These are phyloP conservation scores for Enteromius treurensis DNA, from an alignment of 2,797 vertebrate genomes.

Conservation along the genomic window DNA sequence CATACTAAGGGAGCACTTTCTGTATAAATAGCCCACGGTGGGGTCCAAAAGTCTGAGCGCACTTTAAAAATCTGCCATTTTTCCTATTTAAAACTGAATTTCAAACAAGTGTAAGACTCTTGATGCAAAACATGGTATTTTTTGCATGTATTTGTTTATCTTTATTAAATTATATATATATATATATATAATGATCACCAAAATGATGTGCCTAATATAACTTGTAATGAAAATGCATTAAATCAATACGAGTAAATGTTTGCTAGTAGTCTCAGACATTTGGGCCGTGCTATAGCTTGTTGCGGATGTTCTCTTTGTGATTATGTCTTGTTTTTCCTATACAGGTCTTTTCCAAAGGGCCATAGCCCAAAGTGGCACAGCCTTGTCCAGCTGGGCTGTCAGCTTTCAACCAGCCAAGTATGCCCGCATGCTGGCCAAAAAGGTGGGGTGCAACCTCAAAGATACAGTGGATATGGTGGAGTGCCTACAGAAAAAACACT, in stretches of 20 bases:
- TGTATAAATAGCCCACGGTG: neutral
- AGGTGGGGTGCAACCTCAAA: slow-evolving; percentile 96
- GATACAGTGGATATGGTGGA: slow-evolving; percentile 95
- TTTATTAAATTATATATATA: neutral
- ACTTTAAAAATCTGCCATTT: neutral
- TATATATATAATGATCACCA: neutral
- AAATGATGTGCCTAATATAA: neutral
- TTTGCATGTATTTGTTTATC: too few species aligned
- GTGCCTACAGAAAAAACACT: slow-evolving; percentile 97
- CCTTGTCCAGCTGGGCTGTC: slow-evolving; percentile 98
- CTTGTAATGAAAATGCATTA: neutral
- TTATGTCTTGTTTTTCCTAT: slow-evolving; percentile 19
- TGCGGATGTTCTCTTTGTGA: neutral
- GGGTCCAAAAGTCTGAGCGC: slow-evolving; percentile 14
- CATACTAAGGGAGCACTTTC: neutral
- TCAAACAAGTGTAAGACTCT: neutral
- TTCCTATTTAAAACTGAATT: neutral
- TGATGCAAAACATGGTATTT: neutral
- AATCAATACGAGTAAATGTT: neutral
- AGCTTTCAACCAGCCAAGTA: slow-evolving; percentile 99
- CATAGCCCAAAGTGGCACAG: slow-evolving; percentile 97
- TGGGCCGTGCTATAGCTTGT: neutral
- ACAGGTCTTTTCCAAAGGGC: slow-evolving; percentile 97
- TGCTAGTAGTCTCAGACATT: neutral
- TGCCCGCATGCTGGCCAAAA: slow-evolving; percentile 93